Base-by-base conservation (phyloP, 2,888 invertebrate species). In the Eledona agricola region DNA sequence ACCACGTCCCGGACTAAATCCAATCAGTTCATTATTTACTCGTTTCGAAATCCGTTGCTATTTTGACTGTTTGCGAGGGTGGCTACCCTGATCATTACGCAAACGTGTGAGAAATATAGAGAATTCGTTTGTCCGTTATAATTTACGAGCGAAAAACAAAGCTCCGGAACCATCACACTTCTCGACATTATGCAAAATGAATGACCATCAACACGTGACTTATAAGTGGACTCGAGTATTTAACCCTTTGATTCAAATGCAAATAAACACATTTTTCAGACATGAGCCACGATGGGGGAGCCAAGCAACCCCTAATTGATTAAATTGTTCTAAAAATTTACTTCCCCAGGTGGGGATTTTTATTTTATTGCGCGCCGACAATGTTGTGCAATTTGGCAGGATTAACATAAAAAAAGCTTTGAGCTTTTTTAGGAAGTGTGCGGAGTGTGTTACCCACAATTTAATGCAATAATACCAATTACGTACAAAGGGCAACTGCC, bases 11-110 rank as follows among this genome's bases (percentile, higher is more conserved):
- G 42, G 50, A 58, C 57, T 64, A 63, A 70, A 69, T 67, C 60
- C 67, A 69, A 69, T 71, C 69, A 69, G 66, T 69, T 59, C 57
- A 69, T 71, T 71, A 71, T 71, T 67, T 67, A 63, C 64, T 69
- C 69, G 69, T 71, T 70, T 66, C 55, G 55, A 60, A 58, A 60
- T 61, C 53, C 60, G 63, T 64, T 64, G 69, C 63, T 69, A 58
- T 70, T 69, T 70, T 69, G 69, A 68, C 66, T 66, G 67, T 51
- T 62, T 45, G 58, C 43, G 65, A 66, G 69, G 70, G 67, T 64
- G 69, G 63, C 31, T 11, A 13, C 7, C 20, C 29, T 7, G 2
- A 7, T 34, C 25, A 15, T 45, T 28, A 35, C 37, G 40, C 32
- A 52, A 46, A 49, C 23, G 42, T 47, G 47, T 47, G 47, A 35